Conservation (phyloP, 2,113 vertebrate genomes). For the Chinchilla lanigera region DNA sequence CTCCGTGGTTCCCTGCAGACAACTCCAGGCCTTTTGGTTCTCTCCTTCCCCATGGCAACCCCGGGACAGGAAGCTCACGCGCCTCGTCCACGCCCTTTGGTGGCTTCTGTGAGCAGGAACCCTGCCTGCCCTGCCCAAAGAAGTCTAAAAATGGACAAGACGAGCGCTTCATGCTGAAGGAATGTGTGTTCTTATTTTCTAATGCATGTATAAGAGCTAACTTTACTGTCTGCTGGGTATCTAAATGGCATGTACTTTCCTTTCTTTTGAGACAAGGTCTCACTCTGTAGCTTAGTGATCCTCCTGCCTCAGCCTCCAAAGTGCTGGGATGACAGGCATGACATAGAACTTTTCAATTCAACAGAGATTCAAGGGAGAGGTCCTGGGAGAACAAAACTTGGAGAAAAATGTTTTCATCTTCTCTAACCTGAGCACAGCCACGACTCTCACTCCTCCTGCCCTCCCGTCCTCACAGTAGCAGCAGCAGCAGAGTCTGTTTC, state of each 20-base stretch:
- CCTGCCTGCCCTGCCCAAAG: background rate
- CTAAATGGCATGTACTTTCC: background rate
- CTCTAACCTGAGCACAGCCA: background rate
- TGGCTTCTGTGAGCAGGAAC: constrained; percentile 17
- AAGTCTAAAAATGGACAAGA: background rate
- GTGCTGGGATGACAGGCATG: background rate
- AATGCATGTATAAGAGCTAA: background rate
- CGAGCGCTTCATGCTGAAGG: background rate
- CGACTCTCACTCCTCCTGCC: background rate
- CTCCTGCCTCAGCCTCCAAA: background rate
- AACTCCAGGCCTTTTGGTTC: background rate
- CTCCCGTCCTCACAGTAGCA: background rate
- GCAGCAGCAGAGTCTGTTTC: background rate
- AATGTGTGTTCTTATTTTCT: background rate
- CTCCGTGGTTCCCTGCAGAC: background rate
- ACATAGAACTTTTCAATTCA: background rate
- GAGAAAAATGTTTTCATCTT: background rate
- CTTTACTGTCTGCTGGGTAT: background rate
- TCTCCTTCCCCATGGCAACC: background rate
- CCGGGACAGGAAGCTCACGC: background rate
- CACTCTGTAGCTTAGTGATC: background rate
- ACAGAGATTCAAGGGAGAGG: background rate
- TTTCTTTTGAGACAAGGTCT: background rate
- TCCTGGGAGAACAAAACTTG: background rate
- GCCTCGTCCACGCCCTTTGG: background rate